A percentile compares a stretch with the other conserved stretches of the same genome.
phyloP scores from a whole-genome alignment of 2,797 vertebrate genomes.

The Lacerta viridis region DNA sequence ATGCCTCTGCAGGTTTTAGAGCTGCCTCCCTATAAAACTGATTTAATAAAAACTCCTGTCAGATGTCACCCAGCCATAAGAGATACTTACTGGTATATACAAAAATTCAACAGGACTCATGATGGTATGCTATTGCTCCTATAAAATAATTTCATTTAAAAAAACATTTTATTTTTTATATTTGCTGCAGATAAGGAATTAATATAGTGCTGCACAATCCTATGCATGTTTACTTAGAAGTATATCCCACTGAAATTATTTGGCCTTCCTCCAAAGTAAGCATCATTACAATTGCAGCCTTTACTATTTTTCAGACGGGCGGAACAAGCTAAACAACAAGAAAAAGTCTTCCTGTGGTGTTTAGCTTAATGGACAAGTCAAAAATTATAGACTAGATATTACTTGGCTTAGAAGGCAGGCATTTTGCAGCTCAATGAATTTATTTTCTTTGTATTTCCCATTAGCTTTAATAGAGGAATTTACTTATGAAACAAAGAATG shows the following conservation, averaged over 20 bases:
- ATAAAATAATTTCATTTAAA: neutral
- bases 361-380: slow-evolving; percentile 36
- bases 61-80: slow-evolving; percentile 6
- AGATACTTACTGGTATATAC: neutral
- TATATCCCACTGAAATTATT: neutral
- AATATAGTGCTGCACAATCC: neutral
- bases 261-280: neutral
- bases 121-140: neutral
- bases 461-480: slow-evolving; percentile 35
- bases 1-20: slow-evolving; percentile 4
- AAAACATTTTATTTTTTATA: neutral
- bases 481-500: slow-evolving; percentile 5
- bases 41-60: neutral
- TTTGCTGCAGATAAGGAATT: neutral
- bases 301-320: slow-evolving; percentile 18
- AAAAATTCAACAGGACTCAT: neutral
- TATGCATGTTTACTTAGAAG: neutral
- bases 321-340: slow-evolving; percentile 27
- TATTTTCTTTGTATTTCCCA: slow-evolving; percentile 37
- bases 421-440: slow-evolving; percentile 28
- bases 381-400: slow-evolving; percentile 15
- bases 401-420: slow-evolving; percentile 9
- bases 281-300: neutral
- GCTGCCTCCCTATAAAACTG: neutral
- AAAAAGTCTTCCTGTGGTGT: neutral